Evolutionary conservation across 2,797 vertebrate genomes (phyloP).

Genomic region (Myoxocephalus aenaeus): DNA sequence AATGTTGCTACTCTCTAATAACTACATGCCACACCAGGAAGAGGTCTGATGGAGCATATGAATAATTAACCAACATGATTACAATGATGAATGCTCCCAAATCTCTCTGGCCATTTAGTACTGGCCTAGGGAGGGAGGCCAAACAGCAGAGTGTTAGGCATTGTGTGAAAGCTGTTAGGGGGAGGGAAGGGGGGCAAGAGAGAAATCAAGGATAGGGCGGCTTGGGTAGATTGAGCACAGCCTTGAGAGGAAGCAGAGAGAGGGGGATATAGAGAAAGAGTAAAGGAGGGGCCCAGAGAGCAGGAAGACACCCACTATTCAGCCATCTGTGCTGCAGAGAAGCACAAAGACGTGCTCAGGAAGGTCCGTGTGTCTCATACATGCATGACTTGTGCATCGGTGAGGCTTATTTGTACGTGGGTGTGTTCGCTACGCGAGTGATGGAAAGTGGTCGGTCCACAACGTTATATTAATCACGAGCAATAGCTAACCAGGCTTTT

Average conservation of each 20-base stretch:
- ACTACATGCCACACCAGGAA: slow-evolving; percentile 81
- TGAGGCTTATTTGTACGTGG: slow-evolving; percentile 43
- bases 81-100: slow-evolving; percentile 82
- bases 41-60: slow-evolving; percentile 79
- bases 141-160: slow-evolving; percentile 59
- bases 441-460: slow-evolving; percentile 39
- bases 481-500: slow-evolving; percentile 25
- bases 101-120: slow-evolving; percentile 79
- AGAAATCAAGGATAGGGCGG: slow-evolving; percentile 31
- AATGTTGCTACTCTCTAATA: slow-evolving; percentile 76
- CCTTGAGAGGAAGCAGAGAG: slow-evolving; percentile 45
- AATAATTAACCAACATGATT: slow-evolving; percentile 86
- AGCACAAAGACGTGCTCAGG: slow-evolving; percentile 60
- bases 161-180: slow-evolving; percentile 70
- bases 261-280: slow-evolving; percentile 35
- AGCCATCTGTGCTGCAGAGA: slow-evolving; percentile 76
- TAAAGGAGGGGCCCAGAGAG: slow-evolving; percentile 49
- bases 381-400: slow-evolving; percentile 31
- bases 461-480: slow-evolving; percentile 41
- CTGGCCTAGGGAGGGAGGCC: slow-evolving; percentile 57
- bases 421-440: slow-evolving; percentile 40
- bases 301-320: slow-evolving; percentile 74
- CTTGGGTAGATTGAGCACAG: slow-evolving; percentile 34
- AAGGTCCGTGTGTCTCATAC: slow-evolving; percentile 35
- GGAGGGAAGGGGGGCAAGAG: slow-evolving; percentile 27